phyloP scores from a whole-genome alignment of 2,888 invertebrate species.

The Amorpha juglandis region DNA sequence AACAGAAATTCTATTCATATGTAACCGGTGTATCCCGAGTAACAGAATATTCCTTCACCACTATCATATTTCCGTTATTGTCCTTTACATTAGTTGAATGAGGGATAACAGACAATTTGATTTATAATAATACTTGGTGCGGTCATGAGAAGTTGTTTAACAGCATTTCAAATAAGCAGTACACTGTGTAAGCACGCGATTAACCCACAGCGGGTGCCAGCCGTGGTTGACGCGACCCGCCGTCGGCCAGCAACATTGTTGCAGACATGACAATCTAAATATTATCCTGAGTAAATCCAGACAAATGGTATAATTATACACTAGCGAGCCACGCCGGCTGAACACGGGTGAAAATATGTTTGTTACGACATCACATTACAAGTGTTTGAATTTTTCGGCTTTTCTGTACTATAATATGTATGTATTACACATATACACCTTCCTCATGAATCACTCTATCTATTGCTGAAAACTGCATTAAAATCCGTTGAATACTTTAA shows the following conservation, averaged over 20 bases:
- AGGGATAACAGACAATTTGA: slow-evolving; percentile 13
- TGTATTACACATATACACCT: too few species aligned
- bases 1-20: background rate
- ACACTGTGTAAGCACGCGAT: background rate
- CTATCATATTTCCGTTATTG: slow-evolving; percentile 1
- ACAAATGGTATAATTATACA: too few species aligned
- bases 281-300: slow-evolving; percentile 10
- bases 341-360: too few species aligned
- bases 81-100: slow-evolving; percentile 3
- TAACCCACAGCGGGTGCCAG: slow-evolving; percentile 17
- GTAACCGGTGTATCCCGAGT: background rate
- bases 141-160: background rate
- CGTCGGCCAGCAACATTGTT: slow-evolving; percentile 17
- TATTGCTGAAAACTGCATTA: too few species aligned
- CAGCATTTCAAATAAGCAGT: background rate
- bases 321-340: too few species aligned
- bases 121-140: slow-evolving; percentile 17
- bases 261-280: slow-evolving; percentile 6
- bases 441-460: too few species aligned
- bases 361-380: too few species aligned
- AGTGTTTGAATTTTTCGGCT: too few species aligned
- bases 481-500: too few species aligned
- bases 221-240: background rate
- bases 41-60: background rate
- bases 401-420: too few species aligned